Conservation (phyloP, 2,797 vertebrate genomes). For the Mormyrus proboscirostris region DNA sequence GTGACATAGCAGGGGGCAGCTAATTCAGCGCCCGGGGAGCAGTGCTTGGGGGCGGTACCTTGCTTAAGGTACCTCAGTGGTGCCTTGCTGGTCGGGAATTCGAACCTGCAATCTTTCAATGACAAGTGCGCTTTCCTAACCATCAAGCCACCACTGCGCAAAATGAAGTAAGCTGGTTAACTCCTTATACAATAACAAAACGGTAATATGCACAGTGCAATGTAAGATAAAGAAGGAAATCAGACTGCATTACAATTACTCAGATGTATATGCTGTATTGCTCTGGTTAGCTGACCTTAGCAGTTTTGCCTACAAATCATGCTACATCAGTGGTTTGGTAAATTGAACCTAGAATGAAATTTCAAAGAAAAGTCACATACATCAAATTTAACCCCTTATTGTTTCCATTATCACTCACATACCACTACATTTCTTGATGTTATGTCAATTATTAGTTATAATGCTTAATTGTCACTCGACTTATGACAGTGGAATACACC, state of each 20-base stretch:
- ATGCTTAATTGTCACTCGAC: background rate
- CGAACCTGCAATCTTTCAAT: too few species aligned
- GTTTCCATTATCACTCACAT: background rate
- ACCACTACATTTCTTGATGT: background rate
- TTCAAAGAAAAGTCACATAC: background rate
- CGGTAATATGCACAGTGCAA: background rate
- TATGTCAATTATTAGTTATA: background rate
- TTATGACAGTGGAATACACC: background rate
- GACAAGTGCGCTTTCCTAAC: too few species aligned
- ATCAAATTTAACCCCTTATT: background rate
- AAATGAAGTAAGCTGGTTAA: background rate
- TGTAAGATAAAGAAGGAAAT: background rate
- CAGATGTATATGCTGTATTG: background rate
- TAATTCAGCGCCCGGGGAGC: too few species aligned
- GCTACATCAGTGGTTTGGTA: background rate
- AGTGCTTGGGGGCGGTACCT: too few species aligned
- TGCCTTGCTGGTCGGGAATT: too few species aligned
- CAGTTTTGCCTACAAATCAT: background rate
- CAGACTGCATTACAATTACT: background rate
- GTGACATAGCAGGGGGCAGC: too few species aligned
- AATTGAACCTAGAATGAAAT: conserved; percentile 7
- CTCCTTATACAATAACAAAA: background rate
- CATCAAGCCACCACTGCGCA: background rate
- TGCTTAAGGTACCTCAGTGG: too few species aligned
- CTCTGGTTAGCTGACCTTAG: background rate